Evolutionary conservation across 2,797 vertebrate genomes (phyloP), one percentile per base, ranked within the genome.

Genomic region (Tarsius wallacei): DNA sequence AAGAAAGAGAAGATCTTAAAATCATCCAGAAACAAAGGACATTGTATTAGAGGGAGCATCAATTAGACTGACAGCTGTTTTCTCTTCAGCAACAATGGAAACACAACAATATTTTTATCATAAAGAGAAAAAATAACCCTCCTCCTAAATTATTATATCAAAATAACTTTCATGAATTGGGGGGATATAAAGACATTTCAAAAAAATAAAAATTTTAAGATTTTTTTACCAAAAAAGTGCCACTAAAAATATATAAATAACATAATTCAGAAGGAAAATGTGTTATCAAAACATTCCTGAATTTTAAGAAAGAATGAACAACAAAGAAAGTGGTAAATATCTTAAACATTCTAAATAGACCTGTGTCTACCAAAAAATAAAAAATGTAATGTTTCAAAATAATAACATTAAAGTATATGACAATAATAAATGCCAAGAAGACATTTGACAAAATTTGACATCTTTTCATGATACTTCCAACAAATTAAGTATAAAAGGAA

Each of bases 401-500:
- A 83, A 91, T 84, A 68, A 28, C 49, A 93, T 57, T 86, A 59
- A 93, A 70, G 33, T 49, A 93, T 36, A 21, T 49, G 36, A 13
- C 15, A 77, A 49, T 16, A 77, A 59, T 83, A 36, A 36, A 64
- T 47, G 26, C 16, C 61, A 49, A 83, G 64, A 49, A 47, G 26
- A 7, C 3, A 49, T 64, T 14, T 83, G 36, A 83, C 42, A 49
- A 31, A 64, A 83, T 64, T 83, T 19, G 64, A 64, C 42, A 31
- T 49, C 61, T 26, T 83, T 64, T 64, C 26, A 31, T n/a, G 17
- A 49, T 64, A 57, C 21, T 82, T 28, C n/a, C 42, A 51, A 31
- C 17, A 49, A 78, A 83, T 64, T 83, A 64, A 5, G 16, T 12
- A 83, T 64, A 64, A 17, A 83, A 47, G 11, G 17, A 83, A 83